Evolutionary conservation across 1,140 invertebrate species (phyloP).

Genomic region (Pseudomyrmex pallidus): DNA sequence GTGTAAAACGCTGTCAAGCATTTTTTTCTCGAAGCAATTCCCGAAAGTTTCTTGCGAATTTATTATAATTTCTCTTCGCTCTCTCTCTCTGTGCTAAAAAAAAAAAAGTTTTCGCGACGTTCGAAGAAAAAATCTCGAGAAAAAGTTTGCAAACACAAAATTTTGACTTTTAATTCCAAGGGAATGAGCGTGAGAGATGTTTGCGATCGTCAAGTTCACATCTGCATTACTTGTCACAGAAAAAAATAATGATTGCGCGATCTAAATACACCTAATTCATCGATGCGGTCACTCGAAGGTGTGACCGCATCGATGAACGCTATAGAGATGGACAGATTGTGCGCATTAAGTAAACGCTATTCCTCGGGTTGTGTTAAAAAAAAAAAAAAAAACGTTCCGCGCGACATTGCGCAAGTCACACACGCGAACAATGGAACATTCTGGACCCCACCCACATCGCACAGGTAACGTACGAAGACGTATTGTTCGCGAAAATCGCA

Average conservation of each 20-base stretch:
- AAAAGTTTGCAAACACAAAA: not conserved
- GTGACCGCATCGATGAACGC: constrained; percentile 43
- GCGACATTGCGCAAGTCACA: constrained; percentile 17
- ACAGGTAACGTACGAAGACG: not conserved
- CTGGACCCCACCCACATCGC: not conserved
- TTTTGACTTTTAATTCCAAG: not conserved
- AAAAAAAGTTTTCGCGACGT: not conserved
- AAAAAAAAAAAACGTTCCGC: constrained; percentile 16
- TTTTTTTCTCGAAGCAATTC: constrained; percentile 16
- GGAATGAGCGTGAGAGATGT: not conserved
- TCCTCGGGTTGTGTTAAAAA: not conserved
- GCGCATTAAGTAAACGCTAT: not conserved
- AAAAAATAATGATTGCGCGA: constrained; percentile 11
- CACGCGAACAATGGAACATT: constrained; percentile 33
- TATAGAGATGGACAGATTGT: not conserved
- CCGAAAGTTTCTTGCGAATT: constrained; percentile 48
- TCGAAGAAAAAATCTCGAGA: no score
- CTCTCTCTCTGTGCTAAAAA: not conserved
- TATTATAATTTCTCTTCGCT: constrained; percentile 42
- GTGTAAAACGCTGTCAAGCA: constrained; percentile 5
- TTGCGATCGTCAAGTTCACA: no score
- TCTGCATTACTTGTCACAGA: not conserved
- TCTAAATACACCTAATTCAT: not conserved
- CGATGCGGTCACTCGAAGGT: no score
- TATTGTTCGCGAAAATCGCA: not conserved